A percentile compares a stretch with the other conserved stretches of the same genome.
Conservation (phyloP, 2,113 vertebrate genomes). For the Carassius auratus region DNA sequence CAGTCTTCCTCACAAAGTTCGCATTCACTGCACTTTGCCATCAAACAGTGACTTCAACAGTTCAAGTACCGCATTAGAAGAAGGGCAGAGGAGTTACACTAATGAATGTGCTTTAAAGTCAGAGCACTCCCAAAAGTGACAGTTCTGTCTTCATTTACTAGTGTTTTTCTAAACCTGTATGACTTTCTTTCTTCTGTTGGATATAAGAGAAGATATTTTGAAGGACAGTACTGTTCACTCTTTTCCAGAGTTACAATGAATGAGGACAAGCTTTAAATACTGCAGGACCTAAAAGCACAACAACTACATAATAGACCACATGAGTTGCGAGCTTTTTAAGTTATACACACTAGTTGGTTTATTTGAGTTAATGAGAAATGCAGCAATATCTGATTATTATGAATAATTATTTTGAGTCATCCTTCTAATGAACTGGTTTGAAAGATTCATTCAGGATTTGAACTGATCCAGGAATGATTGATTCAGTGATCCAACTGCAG, state of each 20-base stretch:
- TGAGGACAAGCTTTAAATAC: background rate
- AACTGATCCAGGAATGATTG: background rate
- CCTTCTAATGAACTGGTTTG: background rate
- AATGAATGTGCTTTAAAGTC: background rate
- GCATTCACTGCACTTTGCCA: conserved; percentile 44
- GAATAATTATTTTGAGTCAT: background rate
- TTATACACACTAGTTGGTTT: background rate
- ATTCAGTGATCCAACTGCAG: background rate
- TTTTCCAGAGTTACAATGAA: background rate
- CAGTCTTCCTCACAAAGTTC: conserved; percentile 51
- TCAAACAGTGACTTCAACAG: conserved; percentile 48
- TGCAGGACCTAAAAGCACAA: background rate
- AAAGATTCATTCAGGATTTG: background rate
- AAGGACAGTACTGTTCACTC: background rate
- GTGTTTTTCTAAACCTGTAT: background rate
- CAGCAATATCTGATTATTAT: background rate
- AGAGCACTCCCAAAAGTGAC: background rate
- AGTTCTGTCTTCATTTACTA: background rate
- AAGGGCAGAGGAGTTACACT: conserved; percentile 1
- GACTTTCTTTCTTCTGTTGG: background rate
- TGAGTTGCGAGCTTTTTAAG: background rate
- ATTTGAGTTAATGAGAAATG: background rate
- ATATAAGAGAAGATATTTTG: background rate
- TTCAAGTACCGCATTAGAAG: conserved; percentile 23
- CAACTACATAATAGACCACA: background rate